Evolutionary conservation across 2,113 vertebrate species (phyloP).

Genomic region (Corynorhinus townsendii): DNA sequence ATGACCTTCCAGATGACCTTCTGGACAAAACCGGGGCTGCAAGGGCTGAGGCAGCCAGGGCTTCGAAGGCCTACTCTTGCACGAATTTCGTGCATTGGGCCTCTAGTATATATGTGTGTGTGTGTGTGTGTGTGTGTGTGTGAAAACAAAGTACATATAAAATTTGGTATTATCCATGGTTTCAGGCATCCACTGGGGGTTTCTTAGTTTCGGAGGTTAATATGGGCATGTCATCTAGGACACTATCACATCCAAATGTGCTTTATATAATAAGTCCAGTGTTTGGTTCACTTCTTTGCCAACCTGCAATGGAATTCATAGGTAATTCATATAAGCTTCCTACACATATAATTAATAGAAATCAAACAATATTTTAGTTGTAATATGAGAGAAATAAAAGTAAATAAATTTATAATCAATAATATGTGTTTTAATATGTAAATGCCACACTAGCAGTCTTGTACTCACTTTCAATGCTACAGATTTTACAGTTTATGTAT

Average conservation of each 20-base stretch:
- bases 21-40: no score
- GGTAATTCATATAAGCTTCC: neutral
- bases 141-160: neutral
- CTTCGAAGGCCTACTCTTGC: no score
- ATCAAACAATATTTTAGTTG: neutral
- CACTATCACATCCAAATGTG: no score
- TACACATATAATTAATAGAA: neutral
- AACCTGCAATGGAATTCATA: neutral
- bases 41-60: no score
- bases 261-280: neutral
- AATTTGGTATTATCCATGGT: neutral
- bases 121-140: neutral
- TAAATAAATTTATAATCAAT: neutral
- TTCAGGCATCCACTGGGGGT: neutral
- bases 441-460: neutral
- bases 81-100: no score
- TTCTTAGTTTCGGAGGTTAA: neutral
- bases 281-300: neutral
- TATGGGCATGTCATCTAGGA: rapidly evolving
- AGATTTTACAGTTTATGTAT: neutral
- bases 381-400: neutral
- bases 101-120: no score
- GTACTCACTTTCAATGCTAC: neutral
- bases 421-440: neutral
- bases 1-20: no score